A percentile compares a stretch with the other conserved stretches of the same genome.
These are phyloP conservation scores for Mercenaria mercenaria DNA, from an alignment of 1,140 invertebrate species.

Conservation along the genomic window DNA sequence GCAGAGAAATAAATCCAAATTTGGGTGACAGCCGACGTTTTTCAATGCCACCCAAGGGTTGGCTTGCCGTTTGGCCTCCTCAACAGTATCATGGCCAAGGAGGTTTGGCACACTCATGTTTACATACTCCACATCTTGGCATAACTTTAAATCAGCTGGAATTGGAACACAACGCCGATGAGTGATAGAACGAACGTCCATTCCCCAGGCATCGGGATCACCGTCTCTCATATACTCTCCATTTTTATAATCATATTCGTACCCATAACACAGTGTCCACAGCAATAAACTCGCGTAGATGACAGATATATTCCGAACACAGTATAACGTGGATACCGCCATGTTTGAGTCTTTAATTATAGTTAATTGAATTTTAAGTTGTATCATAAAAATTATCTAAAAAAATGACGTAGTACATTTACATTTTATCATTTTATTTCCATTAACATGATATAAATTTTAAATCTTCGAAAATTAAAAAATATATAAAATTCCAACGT, in stretches of 20 bases:
- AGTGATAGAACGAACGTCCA: constrained; percentile 50
- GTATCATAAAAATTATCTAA: too few species aligned
- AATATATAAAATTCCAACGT: too few species aligned
- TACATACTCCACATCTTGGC: constrained; percentile 89
- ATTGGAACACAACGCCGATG: constrained; percentile 89
- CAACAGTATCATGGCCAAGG: constrained; percentile 89
- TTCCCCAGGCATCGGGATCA: constrained; percentile 27
- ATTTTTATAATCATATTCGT: constrained; percentile 44
- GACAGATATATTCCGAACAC: neutral
- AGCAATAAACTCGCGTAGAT: neutral
- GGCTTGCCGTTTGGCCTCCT: constrained; percentile 88
- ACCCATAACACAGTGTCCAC: neutral
- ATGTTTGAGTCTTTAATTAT: too few species aligned
- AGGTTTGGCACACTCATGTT: constrained; percentile 91
- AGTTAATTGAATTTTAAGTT: too few species aligned
- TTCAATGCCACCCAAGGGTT: constrained; percentile 89
- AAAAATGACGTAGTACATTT: too few species aligned
- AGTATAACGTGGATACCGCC: too few species aligned
- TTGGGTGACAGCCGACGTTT: constrained; percentile 89
- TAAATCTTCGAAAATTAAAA: too few species aligned
- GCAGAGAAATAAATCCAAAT: constrained; percentile 90
- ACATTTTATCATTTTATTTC: too few species aligned
- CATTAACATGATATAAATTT: too few species aligned
- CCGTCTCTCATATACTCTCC: constrained; percentile 42
- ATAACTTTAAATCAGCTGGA: constrained; percentile 89